Evolutionary conservation across 2,113 vertebrate genomes (phyloP).

Genomic region (Channa argus): DNA sequence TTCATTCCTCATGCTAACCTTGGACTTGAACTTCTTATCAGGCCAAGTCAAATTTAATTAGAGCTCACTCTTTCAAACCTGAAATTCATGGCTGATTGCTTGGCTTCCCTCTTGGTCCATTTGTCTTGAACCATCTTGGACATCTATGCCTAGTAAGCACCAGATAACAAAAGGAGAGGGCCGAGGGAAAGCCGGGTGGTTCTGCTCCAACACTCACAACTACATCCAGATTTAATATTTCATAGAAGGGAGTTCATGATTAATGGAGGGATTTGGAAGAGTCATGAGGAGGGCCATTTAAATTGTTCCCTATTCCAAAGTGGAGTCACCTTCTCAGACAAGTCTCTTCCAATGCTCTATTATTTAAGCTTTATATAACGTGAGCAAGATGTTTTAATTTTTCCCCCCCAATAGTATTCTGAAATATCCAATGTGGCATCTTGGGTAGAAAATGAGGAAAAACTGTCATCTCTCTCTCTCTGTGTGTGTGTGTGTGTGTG

Average conservation of each 20-base stretch:
- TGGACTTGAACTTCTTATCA: conserved; percentile 67
- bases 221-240: conserved; percentile 68
- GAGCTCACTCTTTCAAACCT: conserved; percentile 70
- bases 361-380: conserved; percentile 76
- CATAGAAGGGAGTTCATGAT: conserved; percentile 63
- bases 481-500: not conserved
- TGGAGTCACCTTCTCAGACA: conserved; percentile 48
- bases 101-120: conserved; percentile 66
- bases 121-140: conserved; percentile 70
- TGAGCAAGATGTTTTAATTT: not conserved
- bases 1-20: conserved; percentile 62
- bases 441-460: conserved; percentile 43
- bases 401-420: conserved; percentile 11
- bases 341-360: conserved; percentile 46
- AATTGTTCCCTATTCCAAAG: conserved; percentile 52
- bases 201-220: conserved; percentile 51
- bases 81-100: conserved; percentile 72
- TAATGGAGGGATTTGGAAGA: conserved; percentile 63
- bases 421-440: conserved; percentile 63
- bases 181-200: conserved; percentile 36
- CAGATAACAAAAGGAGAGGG: conserved; percentile 56
- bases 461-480: conserved; percentile 49
- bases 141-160: conserved; percentile 59
- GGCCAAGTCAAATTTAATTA: conserved; percentile 78
- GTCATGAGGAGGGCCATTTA: conserved; percentile 61